Evolutionary conservation across 2,888 invertebrate genomes (phyloP), one percentile per base, ranked within the genome.

Genomic region (Epiblema foenella): DNA sequence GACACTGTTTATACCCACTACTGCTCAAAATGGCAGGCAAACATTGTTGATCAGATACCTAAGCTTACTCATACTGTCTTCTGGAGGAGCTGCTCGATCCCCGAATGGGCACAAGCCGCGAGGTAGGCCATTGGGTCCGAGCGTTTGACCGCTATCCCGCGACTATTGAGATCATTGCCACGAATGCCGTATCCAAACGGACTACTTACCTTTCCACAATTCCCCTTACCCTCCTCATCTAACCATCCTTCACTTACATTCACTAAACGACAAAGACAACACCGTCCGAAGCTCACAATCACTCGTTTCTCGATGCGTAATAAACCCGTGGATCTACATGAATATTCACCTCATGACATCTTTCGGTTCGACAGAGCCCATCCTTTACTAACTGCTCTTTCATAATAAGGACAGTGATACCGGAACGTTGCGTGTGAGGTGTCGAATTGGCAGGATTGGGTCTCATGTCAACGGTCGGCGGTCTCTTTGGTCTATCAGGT

Each of bases 401-500:
- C 10, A 10, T 49, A 39, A 69, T 24, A 17, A 54, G 57, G 71
- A 62, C 33, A 56, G 63, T 46, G n/a, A 11, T 39, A 24, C 17
- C 17, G 59, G 20, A 60, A 59, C n/a, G 64, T 29, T 54, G 52
- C 29, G 1, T 29, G 54, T 33, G 54, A 15, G 60, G 15, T 18
- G 54, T 46, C 29, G 59, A 51, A 68, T 60, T 49, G 52, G 17
- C 18, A 4, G 46, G 24, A 49, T 56, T 66, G 62, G 49, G 24
- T 46, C 11, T 37, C 75, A 78, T 76, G 83, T 86, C 86, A 86
- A 83, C 78, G 86, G 79, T 82, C 86, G 77, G 83, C 88, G 88
- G 86, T 83, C 67, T 77, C 83, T 89, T 89, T 89, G 88, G 88
- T 84, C 81, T 72, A 74, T 72, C 78, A 77, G 63, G 71, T 89